These are phyloP conservation scores for Gila robusta DNA, from an alignment of 2,797 vertebrate genomes.

Conservation along the genomic window DNA sequence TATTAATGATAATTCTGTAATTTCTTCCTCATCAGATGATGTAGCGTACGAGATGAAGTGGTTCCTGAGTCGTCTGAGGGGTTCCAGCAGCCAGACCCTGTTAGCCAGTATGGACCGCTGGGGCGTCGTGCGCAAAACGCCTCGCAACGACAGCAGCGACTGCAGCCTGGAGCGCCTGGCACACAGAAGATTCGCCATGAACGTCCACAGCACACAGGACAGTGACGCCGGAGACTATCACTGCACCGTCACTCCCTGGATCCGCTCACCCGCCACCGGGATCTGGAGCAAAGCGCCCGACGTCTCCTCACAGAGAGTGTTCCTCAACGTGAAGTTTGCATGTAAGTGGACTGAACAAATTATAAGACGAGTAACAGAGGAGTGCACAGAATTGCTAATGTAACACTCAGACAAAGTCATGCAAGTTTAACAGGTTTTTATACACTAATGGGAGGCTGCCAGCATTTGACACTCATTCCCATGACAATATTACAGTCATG, in stretches of 20 bases:
- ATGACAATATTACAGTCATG: not conserved
- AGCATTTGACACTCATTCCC: conserved; percentile 2
- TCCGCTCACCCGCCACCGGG: conserved; percentile 80
- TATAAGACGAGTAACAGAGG: conserved; percentile 58
- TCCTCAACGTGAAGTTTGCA: conserved; percentile 90
- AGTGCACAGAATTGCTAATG: not conserved
- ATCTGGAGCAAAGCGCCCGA: conserved; percentile 86
- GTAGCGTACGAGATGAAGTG: conserved; percentile 91
- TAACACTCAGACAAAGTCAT: not conserved
- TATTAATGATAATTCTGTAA: not conserved
- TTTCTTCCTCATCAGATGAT: conserved; percentile 75
- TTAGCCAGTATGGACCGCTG: conserved; percentile 85
- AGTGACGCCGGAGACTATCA: conserved; percentile 91
- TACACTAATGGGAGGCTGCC: not conserved
- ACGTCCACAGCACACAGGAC: conserved; percentile 86
- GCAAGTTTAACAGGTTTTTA: conserved; percentile 2
- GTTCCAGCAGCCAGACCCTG: conserved; percentile 70
- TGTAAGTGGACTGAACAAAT: conserved; percentile 70
- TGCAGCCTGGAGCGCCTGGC: conserved; percentile 85
- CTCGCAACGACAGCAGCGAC: conserved; percentile 87
- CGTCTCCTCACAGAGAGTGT: conserved; percentile 82
- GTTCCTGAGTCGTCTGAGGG: conserved; percentile 83
- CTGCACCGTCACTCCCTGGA: conserved; percentile 90
- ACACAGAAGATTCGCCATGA: conserved; percentile 81
- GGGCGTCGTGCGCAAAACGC: conserved; percentile 80